Evolutionary conservation across 2,113 vertebrate species (phyloP), one percentile per base, ranked within the genome.

Genomic region (Dipodomys stephensi): DNA sequence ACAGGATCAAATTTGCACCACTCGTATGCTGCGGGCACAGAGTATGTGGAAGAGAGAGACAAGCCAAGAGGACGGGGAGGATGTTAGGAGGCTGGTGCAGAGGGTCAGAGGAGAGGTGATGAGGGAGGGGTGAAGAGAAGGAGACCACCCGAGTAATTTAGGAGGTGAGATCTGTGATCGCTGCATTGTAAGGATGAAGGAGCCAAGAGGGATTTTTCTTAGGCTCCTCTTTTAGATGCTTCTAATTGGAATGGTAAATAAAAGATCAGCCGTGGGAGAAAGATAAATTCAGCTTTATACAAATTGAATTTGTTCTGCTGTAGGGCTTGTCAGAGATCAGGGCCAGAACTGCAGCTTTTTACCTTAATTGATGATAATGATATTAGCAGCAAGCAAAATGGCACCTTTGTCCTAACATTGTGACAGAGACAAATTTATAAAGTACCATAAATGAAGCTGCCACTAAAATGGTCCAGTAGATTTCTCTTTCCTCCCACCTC

Each of bases 331-430:
- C 10, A 30, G 71, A 71, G 64, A 39, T 74, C 84, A 92, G 82
- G 78, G 78, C 81, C 80, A 74, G 89, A 91, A 39, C 46, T 39
- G 30, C 49, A 81, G 72, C 53, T 92, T 89, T 87, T 91, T 46
- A 49, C 46, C 22, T 83, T 88, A 85, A 85, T 73, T 16, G 49
- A 87, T 81, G 27, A 53, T 81, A 44, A 44, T 53, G 82, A 77
- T 1, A 2, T 77, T 87, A 88, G 67, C 87, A 89, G 60, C 64
- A 89, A 57, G 39, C 86, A 86, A 83, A 76, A 88, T 44, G 69
- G 60, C 28, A 35, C 4, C 27, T 95, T 92, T 84, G 57, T 91
- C 28, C 44, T 71, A 74, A 39, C 8, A 25, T 49, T 25, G 25
- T 87, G 82, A 82, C 32, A 78, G 57, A 89, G 73, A 69, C 28